Evolutionary conservation across 2,888 invertebrate genomes (phyloP).

Genomic region (Ophion ellenae): DNA sequence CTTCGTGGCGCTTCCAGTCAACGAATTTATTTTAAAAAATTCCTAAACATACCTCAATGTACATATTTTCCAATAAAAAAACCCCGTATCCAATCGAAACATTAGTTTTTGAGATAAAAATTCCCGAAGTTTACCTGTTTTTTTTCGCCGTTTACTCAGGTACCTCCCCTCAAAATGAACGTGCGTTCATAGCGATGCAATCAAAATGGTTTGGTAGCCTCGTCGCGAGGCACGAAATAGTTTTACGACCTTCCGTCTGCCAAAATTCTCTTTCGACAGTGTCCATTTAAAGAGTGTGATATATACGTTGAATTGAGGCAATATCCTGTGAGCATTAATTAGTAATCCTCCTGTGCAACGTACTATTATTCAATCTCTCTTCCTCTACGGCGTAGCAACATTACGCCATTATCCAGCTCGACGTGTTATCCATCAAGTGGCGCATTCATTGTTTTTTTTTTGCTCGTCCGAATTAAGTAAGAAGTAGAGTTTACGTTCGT

Average conservation of each 20-base stretch:
- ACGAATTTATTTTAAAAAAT: no score
- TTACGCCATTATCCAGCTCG: background rate
- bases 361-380: slow-evolving; percentile 8
- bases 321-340: slow-evolving; percentile 31
- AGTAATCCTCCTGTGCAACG: slow-evolving; percentile 26
- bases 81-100: no score
- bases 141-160: no score
- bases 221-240: background rate
- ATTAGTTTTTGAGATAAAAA: no score
- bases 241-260: slow-evolving; percentile 18
- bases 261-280: slow-evolving; percentile 23
- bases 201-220: background rate
- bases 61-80: no score
- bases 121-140: no score
- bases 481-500: background rate
- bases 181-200: background rate
- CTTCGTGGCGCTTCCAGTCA: no score
- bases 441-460: background rate
- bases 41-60: no score
- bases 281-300: slow-evolving; percentile 13
- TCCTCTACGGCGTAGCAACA: slow-evolving; percentile 6
- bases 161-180: background rate
- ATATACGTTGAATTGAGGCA: slow-evolving; percentile 8
- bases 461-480: slow-evolving; percentile 1
- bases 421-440: background rate